phyloP scores from a whole-genome alignment of 2,797 vertebrate genomes.

The Phrynocephalus guinanensis region DNA sequence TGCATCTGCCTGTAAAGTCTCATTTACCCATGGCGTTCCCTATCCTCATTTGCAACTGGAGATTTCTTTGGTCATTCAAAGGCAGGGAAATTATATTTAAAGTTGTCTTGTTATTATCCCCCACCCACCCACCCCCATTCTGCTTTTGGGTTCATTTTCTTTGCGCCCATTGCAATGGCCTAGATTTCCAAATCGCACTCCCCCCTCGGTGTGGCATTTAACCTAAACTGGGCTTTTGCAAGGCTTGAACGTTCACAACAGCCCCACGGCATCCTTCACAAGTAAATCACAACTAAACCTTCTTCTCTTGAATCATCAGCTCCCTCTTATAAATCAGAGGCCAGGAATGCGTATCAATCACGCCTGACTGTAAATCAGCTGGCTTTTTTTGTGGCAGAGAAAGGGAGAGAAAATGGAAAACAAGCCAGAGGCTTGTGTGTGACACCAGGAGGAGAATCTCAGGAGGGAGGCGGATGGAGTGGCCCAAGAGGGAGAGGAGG shows the following conservation, averaged over 20 bases:
- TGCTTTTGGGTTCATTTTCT: neutral
- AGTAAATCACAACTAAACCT: slow-evolving; percentile 52
- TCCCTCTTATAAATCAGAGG: slow-evolving; percentile 33
- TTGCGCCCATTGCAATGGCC: slow-evolving; percentile 26
- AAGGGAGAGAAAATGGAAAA: slow-evolving; percentile 17
- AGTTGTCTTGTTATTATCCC: neutral
- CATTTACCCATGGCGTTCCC: neutral
- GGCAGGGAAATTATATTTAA: neutral
- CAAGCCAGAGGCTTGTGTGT: slow-evolving; percentile 4
- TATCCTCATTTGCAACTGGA: neutral
- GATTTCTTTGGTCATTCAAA: neutral
- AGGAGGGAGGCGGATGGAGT: slow-evolving; percentile 5
- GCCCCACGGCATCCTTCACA: slow-evolving; percentile 63
- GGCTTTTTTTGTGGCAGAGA: neutral
- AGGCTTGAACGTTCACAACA: slow-evolving; percentile 37
- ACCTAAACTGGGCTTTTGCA: slow-evolving; percentile 49
- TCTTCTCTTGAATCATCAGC: slow-evolving; percentile 54
- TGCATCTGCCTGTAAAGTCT: neutral
- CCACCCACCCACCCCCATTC: too few relatives aligned
- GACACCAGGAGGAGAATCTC: neutral
- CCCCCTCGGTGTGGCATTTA: slow-evolving; percentile 43
- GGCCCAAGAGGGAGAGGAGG: neutral
- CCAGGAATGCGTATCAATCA: slow-evolving; percentile 42
- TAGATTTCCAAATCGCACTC: slow-evolving; percentile 26
- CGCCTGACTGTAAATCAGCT: slow-evolving; percentile 12